Evolutionary conservation across 2,113 vertebrate species (phyloP), one percentile per base, ranked within the genome.

Genomic region (Quiscalus mexicanus): DNA sequence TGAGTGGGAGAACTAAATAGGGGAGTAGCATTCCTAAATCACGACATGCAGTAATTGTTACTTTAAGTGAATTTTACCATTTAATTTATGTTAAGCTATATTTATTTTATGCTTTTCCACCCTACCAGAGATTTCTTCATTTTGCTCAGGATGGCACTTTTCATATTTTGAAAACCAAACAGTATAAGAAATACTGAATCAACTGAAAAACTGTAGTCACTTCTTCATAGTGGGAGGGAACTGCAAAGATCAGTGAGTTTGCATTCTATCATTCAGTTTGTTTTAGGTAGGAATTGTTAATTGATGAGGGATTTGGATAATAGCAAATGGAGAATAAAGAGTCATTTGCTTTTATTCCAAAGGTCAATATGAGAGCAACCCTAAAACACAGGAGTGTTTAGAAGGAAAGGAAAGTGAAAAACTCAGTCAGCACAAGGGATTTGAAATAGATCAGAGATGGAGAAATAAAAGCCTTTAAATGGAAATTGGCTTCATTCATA

Each of bases 21-120:
- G 20, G 20, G 23, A 52, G 19, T 12, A 53, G 5, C 23, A 75
- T 39, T 52, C 30, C 45, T 30, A 89, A 64, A 82, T 50, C 33
- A n/a, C 0, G 0, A 37, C 27, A 31, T 2, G 5, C 33, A 44
- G 7, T 41, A 49, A 58, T 23, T 53, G 11, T 15, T 73, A 47
- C 11, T 60, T 76, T 58, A 13, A 76, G 22, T 75, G 6, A 79
- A 69, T 58, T 49, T 83, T 73, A 19, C 4, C 3, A 28, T 65
- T 90, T 49, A 9, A 19, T 70, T 92, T 75, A 39, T 37, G 9
- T 23, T 49, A 69, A 25, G 9, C 15, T 71, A 70, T 65, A 19
- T 52, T 59, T 69, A 33, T 75, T 84, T 87, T 70, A 64, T 49
- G 6, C 3, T 80, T 73, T 84, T 56, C 6, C 15, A 41, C 8